These are phyloP conservation scores for Cettia cetti DNA, from an alignment of 2,113 vertebrate species.

Conservation along the genomic window DNA sequence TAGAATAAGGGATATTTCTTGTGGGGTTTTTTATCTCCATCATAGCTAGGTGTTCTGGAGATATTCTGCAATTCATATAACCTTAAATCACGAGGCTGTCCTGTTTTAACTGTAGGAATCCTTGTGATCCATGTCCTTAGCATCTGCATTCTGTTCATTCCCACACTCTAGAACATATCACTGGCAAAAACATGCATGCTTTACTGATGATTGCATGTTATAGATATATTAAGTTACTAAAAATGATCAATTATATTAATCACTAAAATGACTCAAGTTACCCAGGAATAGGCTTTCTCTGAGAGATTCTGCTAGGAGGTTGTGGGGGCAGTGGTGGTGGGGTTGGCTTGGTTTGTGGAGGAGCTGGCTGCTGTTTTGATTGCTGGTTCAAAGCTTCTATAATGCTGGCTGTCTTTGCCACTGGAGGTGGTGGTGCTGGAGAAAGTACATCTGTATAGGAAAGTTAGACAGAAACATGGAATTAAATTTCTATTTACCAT, in stretches of 20 bases:
- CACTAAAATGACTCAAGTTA: constrained; percentile 39
- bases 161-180: neutral
- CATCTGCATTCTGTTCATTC: neutral
- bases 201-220: neutral
- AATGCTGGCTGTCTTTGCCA: constrained; percentile 79
- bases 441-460: constrained; percentile 73
- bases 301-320: constrained; percentile 76
- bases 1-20: neutral
- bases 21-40: neutral
- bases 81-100: neutral
- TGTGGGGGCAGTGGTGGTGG: constrained; percentile 75
- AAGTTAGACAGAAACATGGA: neutral
- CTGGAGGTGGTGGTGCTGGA: constrained; percentile 73
- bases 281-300: constrained; percentile 83
- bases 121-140: neutral
- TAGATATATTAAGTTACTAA: neutral
- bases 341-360: constrained; percentile 60
- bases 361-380: constrained; percentile 73
- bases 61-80: neutral
- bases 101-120: neutral
- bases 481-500: neutral
- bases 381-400: constrained; percentile 86
- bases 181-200: neutral
- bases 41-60: neutral
- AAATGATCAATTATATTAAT: neutral